Conservation (phyloP, 2,113 vertebrate species). For the Pseudois nayaur region DNA sequence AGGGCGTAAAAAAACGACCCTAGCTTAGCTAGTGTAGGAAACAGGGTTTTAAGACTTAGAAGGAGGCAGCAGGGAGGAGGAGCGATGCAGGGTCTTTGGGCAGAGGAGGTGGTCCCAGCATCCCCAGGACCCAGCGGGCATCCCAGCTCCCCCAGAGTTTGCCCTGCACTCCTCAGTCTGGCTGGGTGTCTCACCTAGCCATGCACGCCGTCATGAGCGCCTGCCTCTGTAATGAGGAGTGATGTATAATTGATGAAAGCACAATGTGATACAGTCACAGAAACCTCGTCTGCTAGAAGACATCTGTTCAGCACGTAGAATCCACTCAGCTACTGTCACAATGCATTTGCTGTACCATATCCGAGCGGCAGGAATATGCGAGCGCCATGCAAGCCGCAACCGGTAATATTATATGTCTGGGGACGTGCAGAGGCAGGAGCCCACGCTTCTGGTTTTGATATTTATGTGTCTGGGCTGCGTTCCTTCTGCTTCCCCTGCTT, state of each 20-base stretch:
- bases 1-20: background rate
- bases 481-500: background rate
- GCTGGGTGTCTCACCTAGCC: background rate
- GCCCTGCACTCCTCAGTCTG: background rate
- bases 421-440: background rate
- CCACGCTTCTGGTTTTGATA: background rate
- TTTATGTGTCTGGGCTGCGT: background rate
- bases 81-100: background rate
- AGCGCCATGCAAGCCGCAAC: background rate
- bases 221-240: slow-evolving; percentile 60
- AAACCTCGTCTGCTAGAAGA: slow-evolving; percentile 70
- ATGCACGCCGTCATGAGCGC: background rate
- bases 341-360: slow-evolving; percentile 66
- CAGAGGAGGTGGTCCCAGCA: background rate
- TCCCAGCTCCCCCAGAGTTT: background rate
- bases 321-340: slow-evolving; percentile 76
- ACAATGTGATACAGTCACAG: slow-evolving; percentile 73
- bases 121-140: background rate
- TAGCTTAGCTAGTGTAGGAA: background rate
- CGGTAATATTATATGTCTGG: background rate
- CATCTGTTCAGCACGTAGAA: slow-evolving; percentile 78
- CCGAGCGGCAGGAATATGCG: background rate
- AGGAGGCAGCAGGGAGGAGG: background rate
- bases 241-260: slow-evolving; percentile 80
- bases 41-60: background rate